A percentile compares a stretch with the other conserved stretches of the same genome.
These are phyloP conservation scores for Furcula furcula DNA, from an alignment of 2,888 invertebrate genomes.

Conservation along the genomic window DNA sequence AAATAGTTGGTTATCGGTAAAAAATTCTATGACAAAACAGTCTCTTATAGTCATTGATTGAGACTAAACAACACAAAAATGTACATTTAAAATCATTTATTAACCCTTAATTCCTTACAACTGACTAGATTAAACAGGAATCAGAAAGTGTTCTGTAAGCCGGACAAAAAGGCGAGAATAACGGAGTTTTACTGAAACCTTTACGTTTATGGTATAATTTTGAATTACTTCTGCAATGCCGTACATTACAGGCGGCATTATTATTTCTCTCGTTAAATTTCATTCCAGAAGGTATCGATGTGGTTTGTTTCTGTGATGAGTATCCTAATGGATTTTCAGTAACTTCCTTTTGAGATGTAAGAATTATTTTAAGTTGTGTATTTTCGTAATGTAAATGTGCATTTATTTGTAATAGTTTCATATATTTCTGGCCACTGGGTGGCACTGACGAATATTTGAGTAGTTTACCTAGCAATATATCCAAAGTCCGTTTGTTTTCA, in stretches of 20 bases:
- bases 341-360: constrained; percentile 17
- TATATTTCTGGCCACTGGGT: constrained; percentile 34
- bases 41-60: too few species aligned
- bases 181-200: constrained; percentile 18
- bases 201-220: constrained; percentile 17
- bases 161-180: constrained; percentile 17
- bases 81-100: too few species aligned
- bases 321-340: neutral
- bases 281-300: neutral
- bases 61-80: too few species aligned
- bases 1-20: too few species aligned
- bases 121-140: constrained; percentile 23
- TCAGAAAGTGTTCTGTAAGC: constrained; percentile 30
- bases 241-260: neutral
- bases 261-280: constrained; percentile 11
- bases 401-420: constrained; percentile 40
- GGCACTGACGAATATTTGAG: constrained; percentile 29
- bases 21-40: too few species aligned
- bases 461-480: constrained; percentile 32
- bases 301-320: constrained; percentile 2
- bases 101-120: too few species aligned
- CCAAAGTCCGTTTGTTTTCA: constrained; percentile 36
- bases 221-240: neutral
- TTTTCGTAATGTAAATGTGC: constrained; percentile 44
- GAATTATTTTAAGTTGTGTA: constrained; percentile 38